Percentiles rank a stretch among this genome's conserved stretches.
Conservation (phyloP, 2,113 vertebrate genomes). For the Acrocephalus arundinaceus region DNA sequence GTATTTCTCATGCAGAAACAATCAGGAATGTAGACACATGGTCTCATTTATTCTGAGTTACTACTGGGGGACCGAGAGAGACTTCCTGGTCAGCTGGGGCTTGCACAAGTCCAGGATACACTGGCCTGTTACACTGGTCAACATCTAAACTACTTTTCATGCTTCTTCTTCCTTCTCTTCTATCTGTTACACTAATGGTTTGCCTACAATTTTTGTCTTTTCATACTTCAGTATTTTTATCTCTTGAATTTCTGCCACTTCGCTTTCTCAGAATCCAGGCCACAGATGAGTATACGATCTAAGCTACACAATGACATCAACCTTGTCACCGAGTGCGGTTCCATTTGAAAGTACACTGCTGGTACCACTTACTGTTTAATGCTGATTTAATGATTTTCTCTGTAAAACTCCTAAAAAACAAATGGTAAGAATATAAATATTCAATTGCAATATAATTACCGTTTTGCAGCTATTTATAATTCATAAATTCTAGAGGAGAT, state of each 20-base stretch:
- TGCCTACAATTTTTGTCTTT: neutral
- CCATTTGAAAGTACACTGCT: neutral
- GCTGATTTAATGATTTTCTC: neutral
- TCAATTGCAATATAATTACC: neutral
- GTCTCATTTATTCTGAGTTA: neutral
- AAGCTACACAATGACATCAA: neutral
- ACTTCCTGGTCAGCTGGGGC: neutral
- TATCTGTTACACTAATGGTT: neutral
- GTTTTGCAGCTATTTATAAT: slow-evolving; percentile 6
- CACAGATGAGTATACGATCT: neutral
- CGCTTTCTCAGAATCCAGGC: neutral
- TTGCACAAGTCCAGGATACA: neutral
- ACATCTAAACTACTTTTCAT: neutral
- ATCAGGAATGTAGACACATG: neutral
- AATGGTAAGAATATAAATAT: neutral
- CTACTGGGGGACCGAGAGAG: accelerated
- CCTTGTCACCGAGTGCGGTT: neutral
- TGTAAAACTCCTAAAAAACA: neutral
- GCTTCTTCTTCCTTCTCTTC: neutral
- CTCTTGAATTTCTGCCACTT: neutral
- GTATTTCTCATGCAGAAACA: neutral
- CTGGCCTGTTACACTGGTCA: neutral
- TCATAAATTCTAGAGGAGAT: neutral
- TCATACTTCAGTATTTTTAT: neutral
- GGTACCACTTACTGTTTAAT: neutral